Conservation (phyloP, 1,140 invertebrate species). For the Euwallacea fornicatus region DNA sequence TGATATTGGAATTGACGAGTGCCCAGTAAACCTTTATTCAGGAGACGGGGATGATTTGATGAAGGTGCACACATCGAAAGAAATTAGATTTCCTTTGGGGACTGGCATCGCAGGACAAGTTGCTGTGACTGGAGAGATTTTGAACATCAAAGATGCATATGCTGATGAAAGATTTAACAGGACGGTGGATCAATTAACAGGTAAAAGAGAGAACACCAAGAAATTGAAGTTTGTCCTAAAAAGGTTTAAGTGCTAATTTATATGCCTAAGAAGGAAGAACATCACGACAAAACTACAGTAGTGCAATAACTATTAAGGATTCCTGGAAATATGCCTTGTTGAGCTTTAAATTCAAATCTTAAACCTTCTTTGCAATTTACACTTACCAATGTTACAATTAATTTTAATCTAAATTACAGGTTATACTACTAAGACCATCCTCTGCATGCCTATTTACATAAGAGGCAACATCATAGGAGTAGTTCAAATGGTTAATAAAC, state of each 20-base stretch:
- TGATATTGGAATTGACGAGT: constrained; percentile 63
- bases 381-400: not conserved
- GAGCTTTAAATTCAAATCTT: too few relatives aligned
- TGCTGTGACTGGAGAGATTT: constrained; percentile 72
- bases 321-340: too few relatives aligned
- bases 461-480: constrained; percentile 71
- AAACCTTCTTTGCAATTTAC: too few relatives aligned
- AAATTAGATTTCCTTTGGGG: constrained; percentile 61
- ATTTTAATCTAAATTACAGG: constrained; percentile 30
- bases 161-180: constrained; percentile 78
- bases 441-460: constrained; percentile 87
- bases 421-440: constrained; percentile 73
- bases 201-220: constrained; percentile 43
- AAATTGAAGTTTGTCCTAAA: too few relatives aligned
- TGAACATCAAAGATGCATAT: constrained; percentile 81
- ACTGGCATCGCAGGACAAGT: constrained; percentile 65
- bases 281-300: too few relatives aligned
- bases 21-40: constrained; percentile 33
- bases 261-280: too few relatives aligned
- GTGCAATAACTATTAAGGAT: too few relatives aligned
- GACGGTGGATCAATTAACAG: constrained; percentile 73
- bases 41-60: constrained; percentile 44
- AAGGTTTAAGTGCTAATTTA: too few relatives aligned
- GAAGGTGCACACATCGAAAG: constrained; percentile 48
- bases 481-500: constrained; percentile 87